These are phyloP conservation scores for Fulmarus glacialis DNA, from an alignment of 2,113 vertebrate species.

Conservation along the genomic window DNA sequence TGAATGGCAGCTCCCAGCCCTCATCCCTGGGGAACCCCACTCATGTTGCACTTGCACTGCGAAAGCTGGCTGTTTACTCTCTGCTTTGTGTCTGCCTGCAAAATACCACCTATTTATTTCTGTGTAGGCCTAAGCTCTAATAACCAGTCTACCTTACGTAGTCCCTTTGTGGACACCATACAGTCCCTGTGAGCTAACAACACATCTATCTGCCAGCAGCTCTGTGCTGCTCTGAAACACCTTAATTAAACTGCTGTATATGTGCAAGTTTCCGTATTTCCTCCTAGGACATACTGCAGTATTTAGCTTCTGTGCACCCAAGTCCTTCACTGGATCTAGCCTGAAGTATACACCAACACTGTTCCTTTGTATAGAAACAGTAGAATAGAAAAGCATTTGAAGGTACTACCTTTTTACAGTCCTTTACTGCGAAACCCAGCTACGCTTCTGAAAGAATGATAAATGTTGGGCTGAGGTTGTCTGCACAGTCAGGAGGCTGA, in stretches of 20 bases:
- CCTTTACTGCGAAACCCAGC: not conserved
- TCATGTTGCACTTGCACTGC: not conserved
- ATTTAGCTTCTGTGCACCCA: constrained; percentile 17
- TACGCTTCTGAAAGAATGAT: constrained; percentile 5
- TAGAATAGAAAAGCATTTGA: constrained; percentile 21
- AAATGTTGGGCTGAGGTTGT: not conserved
- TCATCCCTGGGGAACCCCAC: not conserved
- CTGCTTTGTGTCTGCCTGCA: not conserved
- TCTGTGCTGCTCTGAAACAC: not conserved
- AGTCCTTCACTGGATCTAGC: not conserved
- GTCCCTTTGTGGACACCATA: not conserved
- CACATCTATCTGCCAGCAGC: not conserved
- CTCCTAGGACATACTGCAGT: not conserved
- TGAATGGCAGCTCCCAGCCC: not conserved
- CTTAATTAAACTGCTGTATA: not conserved
- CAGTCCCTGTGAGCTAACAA: not conserved
- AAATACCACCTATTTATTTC: not conserved
- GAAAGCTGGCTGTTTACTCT: not conserved
- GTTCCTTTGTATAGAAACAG: not conserved
- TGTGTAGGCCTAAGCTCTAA: not conserved
- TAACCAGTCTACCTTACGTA: not conserved
- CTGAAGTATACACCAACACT: constrained; percentile 1
- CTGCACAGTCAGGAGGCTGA: constrained; percentile 22
- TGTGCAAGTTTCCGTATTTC: not conserved
- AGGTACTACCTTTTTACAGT: not conserved